Percentiles rank a stretch among this genome's conserved stretches.
These are phyloP conservation scores for Papilio polytes DNA, from an alignment of 1,140 invertebrate species.

Conservation along the genomic window DNA sequence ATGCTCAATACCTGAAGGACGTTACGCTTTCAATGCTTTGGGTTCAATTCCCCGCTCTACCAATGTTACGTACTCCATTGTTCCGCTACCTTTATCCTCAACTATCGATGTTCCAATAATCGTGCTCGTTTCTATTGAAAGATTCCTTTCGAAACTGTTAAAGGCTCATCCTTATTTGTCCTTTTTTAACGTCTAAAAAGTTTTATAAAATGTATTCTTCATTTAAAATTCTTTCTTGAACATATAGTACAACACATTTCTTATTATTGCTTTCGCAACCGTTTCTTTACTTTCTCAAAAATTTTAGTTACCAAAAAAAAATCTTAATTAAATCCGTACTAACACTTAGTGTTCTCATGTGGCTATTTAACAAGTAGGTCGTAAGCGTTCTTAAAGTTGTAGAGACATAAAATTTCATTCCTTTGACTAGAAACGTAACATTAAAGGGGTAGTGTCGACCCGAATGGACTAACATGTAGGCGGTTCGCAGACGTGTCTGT, in stretches of 20 bases:
- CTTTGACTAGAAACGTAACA: not conserved
- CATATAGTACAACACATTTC: not conserved
- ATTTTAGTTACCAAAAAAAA: not conserved
- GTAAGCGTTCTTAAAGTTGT: not conserved
- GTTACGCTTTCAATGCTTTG: slow-evolving; percentile 3
- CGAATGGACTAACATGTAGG: slow-evolving; percentile 31
- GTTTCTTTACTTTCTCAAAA: not conserved
- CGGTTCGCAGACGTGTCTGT: slow-evolving; percentile 34
- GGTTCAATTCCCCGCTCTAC: slow-evolving; percentile 7
- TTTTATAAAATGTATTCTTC: not conserved
- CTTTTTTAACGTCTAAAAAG: not conserved
- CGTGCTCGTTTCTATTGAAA: slow-evolving; percentile 22
- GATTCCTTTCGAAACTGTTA: slow-evolving; percentile 8
- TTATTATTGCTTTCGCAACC: too few species aligned
- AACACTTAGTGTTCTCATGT: not conserved
- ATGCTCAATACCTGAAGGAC: not conserved
- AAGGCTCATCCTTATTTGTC: not conserved
- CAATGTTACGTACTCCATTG: slow-evolving; percentile 30
- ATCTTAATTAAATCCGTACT: not conserved
- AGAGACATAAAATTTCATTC: not conserved
- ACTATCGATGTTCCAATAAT: slow-evolving; percentile 35
- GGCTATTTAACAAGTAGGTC: not conserved
- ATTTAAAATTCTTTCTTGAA: not conserved
- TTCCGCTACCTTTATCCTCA: slow-evolving; percentile 27
- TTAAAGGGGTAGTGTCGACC: not conserved